Evolutionary conservation across 2,888 invertebrate species (phyloP).

Genomic region (Pycnomerus fuliginosus): DNA sequence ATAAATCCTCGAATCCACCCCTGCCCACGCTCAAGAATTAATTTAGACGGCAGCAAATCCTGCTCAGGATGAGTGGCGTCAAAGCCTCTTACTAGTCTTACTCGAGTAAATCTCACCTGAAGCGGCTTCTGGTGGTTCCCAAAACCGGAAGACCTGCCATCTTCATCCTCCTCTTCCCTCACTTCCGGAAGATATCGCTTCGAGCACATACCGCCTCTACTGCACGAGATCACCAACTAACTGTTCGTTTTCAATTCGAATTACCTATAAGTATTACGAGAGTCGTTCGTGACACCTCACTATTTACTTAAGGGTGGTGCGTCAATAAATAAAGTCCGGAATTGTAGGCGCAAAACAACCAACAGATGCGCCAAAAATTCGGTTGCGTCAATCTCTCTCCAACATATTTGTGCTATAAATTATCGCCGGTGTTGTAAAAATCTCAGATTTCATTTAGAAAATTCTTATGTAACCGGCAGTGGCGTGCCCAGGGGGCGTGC

Average conservation of each 20-base stretch:
- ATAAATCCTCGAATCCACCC: too few relatives aligned
- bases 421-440: constrained; percentile 4
- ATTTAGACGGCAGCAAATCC: too few relatives aligned
- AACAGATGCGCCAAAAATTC: too few relatives aligned
- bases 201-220: constrained; percentile 14
- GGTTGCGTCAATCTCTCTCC: constrained; percentile 1
- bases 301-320: constrained; percentile 26
- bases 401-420: constrained; percentile 9
- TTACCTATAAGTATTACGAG: constrained; percentile 29
- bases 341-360: constrained; percentile 20
- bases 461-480: too few relatives aligned
- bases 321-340: constrained; percentile 18
- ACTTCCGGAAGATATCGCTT: constrained; percentile 23
- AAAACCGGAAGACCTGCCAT: neutral
- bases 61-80: too few relatives aligned
- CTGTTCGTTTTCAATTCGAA: constrained; percentile 25
- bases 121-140: too few relatives aligned
- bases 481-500: too few relatives aligned
- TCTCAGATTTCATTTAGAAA: too few relatives aligned
- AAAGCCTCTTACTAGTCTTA: too few relatives aligned
- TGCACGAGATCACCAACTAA: too few relatives aligned
- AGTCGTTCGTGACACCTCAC: constrained; percentile 30
- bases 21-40: too few relatives aligned
- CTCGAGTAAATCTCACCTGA: too few relatives aligned
- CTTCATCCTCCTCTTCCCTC: constrained; percentile 28